Percentiles rank a stretch among this genome's conserved stretches.
phyloP scores from a whole-genome alignment of 2,797 vertebrate genomes.

The Pogonophryne albipinna region DNA sequence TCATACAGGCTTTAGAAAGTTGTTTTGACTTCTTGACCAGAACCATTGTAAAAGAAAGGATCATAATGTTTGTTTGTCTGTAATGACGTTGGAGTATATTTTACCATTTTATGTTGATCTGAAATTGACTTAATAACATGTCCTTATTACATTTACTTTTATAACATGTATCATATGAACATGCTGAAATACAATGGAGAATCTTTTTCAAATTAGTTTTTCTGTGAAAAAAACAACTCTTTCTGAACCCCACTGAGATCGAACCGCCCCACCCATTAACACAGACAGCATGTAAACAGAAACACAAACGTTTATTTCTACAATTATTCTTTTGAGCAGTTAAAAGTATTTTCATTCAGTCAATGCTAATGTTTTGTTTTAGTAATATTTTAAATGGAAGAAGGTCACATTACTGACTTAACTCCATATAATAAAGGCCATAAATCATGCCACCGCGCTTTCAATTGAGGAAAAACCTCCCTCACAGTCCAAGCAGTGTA shows the following conservation, averaged over 20 bases:
- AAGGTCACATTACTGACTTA: not conserved
- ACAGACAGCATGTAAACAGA: not conserved
- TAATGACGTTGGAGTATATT: conserved; percentile 28
- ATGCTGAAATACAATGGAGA: conserved; percentile 52
- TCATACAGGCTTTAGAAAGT: conserved; percentile 45
- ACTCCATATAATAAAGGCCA: not conserved
- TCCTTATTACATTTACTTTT: conserved; percentile 33
- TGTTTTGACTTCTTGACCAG: conserved; percentile 54
- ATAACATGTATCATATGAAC: conserved; percentile 35
- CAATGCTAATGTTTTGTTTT: conserved; percentile 1
- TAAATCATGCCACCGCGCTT: not conserved
- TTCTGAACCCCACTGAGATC: not conserved
- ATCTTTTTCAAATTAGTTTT: conserved; percentile 34
- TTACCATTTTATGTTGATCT: conserved; percentile 35
- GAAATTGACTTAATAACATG: conserved; percentile 14
- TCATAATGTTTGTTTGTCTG: conserved; percentile 44
- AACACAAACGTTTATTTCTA: not conserved
- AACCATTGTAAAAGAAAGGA: conserved; percentile 60
- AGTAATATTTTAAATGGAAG: not conserved
- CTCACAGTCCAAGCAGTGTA: not conserved
- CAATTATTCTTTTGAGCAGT: not conserved
- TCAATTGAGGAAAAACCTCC: not conserved
- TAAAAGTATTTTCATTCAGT: not conserved
- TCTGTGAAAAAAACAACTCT: not conserved
- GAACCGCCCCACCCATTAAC: not conserved